These are phyloP conservation scores for Jaculus jaculus DNA, from an alignment of 2,113 vertebrate genomes.

Conservation along the genomic window DNA sequence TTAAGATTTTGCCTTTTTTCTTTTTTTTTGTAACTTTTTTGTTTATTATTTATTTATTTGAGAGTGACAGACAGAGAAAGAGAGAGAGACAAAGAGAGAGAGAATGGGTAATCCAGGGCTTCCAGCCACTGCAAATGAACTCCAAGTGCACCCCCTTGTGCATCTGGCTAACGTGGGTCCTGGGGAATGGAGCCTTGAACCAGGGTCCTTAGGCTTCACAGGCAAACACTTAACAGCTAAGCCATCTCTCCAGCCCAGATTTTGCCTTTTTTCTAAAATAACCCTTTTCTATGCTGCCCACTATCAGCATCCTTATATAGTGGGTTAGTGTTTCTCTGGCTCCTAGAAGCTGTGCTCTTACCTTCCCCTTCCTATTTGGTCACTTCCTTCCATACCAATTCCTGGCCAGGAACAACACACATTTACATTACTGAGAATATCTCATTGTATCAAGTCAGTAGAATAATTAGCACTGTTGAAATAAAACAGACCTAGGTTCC, in stretches of 20 bases:
- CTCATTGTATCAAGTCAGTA: not conserved
- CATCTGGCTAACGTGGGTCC: too few species aligned
- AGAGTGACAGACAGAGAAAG: too few species aligned
- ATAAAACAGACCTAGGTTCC: not conserved
- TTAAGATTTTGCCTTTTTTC: not conserved
- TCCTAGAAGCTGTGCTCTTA: not conserved
- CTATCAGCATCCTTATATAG: not conserved
- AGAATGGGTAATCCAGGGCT: too few species aligned
- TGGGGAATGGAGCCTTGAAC: too few species aligned
- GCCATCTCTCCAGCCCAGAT: too few species aligned
- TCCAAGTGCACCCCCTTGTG: too few species aligned
- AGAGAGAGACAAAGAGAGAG: too few species aligned
- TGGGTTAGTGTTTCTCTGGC: not conserved
- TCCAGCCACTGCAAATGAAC: too few species aligned
- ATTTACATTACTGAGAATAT: conserved; percentile 19
- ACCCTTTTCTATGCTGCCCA: not conserved
- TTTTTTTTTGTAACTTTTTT: too few species aligned
- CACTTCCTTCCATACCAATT: not conserved
- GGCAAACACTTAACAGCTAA: too few species aligned
- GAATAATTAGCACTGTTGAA: not conserved
- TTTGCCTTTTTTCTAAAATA: not conserved
- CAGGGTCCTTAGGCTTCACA: too few species aligned
- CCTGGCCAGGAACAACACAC: not conserved
- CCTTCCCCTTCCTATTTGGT: not conserved
- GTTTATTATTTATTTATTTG: too few species aligned